A percentile compares a stretch with the other conserved stretches of the same genome.
phyloP scores from a whole-genome alignment of 2,113 vertebrate genomes.

The Turnix velox region DNA sequence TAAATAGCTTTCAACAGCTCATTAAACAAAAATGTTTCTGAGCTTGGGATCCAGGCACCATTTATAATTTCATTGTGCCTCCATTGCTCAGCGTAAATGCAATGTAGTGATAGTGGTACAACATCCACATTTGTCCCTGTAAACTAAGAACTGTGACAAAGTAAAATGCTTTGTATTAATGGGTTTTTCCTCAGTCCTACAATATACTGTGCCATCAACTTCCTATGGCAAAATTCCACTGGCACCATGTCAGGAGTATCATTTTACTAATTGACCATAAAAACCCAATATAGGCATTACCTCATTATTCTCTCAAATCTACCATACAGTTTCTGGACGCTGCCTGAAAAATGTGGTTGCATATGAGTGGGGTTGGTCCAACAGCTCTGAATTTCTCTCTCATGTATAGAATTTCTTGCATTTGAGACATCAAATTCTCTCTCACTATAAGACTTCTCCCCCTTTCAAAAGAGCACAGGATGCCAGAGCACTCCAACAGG shows the following conservation, averaged over 20 bases:
- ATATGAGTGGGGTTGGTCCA: neutral
- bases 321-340: neutral
- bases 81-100: neutral
- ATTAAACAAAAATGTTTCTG: neutral
- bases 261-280: neutral
- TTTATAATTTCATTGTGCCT: neutral
- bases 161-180: neutral
- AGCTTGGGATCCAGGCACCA: neutral
- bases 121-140: neutral
- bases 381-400: neutral
- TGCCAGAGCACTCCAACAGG: accelerated
- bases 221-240: neutral
- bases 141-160: neutral
- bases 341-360: neutral
- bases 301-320: neutral
- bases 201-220: neutral
- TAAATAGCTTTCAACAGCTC: neutral
- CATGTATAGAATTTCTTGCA: neutral
- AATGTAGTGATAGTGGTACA: neutral
- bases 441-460: accelerated
- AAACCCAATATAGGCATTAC: conserved; percentile 6
- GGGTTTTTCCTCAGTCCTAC: neutral
- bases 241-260: neutral
- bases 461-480: neutral
- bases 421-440: neutral